Conservation (phyloP, 2,888 invertebrate species). For the Zonitis immaculata region DNA sequence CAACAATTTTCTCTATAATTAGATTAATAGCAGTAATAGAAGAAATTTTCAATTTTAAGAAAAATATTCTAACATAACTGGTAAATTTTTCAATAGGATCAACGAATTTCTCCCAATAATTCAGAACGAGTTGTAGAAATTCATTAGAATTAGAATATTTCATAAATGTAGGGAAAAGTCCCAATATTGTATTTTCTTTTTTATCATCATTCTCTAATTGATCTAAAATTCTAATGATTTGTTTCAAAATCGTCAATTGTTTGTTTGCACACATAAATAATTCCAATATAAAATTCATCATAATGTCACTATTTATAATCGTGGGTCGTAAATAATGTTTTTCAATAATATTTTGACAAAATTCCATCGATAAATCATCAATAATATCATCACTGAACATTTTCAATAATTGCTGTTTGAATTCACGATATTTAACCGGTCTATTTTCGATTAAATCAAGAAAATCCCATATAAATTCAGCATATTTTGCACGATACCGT, state of each 20-base stretch:
- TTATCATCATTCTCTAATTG: neutral
- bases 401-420: neutral
- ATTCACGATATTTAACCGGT: neutral
- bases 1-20: neutral
- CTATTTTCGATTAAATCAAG: neutral
- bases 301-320: neutral
- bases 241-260: neutral
- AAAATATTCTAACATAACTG: neutral
- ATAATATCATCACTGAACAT: neutral
- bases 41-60: constrained; percentile 1
- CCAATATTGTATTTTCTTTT: neutral
- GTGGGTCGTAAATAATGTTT: neutral
- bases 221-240: neutral
- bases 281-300: neutral
- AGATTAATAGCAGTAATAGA: neutral
- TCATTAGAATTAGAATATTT: neutral
- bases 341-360: neutral
- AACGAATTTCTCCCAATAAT: neutral
- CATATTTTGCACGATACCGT: neutral
- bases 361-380: neutral
- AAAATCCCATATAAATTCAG: neutral
- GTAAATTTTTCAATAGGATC: neutral
- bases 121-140: neutral
- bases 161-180: neutral
- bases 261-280: neutral